Evolutionary conservation across 37 sponge, comb jelly and placozoan species (phyloP).

Genomic region (Oopsacas minuta): DNA sequence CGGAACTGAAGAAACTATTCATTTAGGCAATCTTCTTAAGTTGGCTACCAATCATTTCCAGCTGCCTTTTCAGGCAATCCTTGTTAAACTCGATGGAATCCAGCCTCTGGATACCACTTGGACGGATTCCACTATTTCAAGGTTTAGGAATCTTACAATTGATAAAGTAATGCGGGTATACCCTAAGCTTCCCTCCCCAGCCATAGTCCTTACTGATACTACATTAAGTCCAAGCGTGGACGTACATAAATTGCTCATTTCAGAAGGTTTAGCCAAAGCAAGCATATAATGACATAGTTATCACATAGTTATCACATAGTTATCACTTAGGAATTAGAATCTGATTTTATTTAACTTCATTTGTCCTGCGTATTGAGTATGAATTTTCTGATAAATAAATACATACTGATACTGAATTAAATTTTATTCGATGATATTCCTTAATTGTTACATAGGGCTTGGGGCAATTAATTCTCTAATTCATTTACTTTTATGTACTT

Average conservation of each 20-base stretch:
- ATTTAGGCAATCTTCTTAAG: background rate
- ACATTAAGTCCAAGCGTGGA: background rate
- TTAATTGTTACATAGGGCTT: too few relatives aligned
- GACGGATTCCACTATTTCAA: background rate
- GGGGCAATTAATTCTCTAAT: too few relatives aligned
- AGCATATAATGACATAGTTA: background rate
- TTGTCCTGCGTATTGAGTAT: too few relatives aligned
- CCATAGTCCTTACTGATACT: background rate
- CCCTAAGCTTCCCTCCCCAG: background rate
- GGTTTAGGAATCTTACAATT: background rate
- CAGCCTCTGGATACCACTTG: background rate
- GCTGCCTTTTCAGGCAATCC: background rate
- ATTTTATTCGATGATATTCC: too few relatives aligned
- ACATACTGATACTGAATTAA: too few relatives aligned
- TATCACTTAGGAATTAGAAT: too few relatives aligned
- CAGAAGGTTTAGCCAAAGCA: background rate
- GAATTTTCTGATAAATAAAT: too few relatives aligned
- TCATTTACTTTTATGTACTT: too few relatives aligned
- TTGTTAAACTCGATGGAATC: background rate
- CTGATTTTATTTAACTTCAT: too few relatives aligned
- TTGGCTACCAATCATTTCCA: background rate
- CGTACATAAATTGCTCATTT: background rate
- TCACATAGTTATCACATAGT: too few relatives aligned
- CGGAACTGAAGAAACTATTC: background rate
- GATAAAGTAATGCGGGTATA: background rate